Percentiles rank a stretch among this genome's conserved stretches.
Conservation (phyloP, 1,140 invertebrate genomes). For the Thaumatotibia leucotreta region DNA sequence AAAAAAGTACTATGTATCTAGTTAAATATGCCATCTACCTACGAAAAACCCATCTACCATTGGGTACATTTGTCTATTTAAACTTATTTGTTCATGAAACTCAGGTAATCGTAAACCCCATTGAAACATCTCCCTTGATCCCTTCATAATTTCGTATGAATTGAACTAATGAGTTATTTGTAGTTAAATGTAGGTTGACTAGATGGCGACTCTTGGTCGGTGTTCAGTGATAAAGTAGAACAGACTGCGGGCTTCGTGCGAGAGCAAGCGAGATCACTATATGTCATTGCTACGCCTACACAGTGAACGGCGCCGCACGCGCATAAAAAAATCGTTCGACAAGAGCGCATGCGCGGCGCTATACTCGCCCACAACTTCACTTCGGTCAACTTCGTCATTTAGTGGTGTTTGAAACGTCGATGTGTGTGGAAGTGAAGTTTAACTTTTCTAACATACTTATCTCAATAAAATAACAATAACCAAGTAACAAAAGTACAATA, state of each 20-base stretch:
- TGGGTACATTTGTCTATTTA: too few species aligned
- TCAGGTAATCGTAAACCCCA: not conserved
- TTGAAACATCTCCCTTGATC: not conserved
- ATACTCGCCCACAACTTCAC: slow-evolving; percentile 75
- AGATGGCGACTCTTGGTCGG: slow-evolving; percentile 54
- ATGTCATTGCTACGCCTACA: slow-evolving; percentile 69
- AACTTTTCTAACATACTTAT: slow-evolving; percentile 73
- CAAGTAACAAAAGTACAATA: slow-evolving; percentile 70
- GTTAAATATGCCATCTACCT: too few species aligned
- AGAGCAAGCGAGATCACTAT: slow-evolving; percentile 47
- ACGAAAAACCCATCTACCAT: too few species aligned
- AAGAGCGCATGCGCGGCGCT: slow-evolving; percentile 70
- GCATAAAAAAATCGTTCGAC: slow-evolving; percentile 71
- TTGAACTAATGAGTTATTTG: not conserved
- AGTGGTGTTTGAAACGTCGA: slow-evolving; percentile 74
- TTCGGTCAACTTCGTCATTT: slow-evolving; percentile 73
- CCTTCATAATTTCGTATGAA: not conserved
- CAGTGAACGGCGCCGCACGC: slow-evolving; percentile 66
- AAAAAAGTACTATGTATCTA: too few species aligned
- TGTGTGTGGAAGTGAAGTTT: slow-evolving; percentile 75
- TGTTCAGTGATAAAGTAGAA: slow-evolving; percentile 36
- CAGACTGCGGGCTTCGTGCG: not conserved
- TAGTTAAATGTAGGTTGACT: slow-evolving; percentile 53
- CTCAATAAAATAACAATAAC: slow-evolving; percentile 71
- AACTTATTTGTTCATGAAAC: too few species aligned